Evolutionary conservation across 2,888 invertebrate genomes (phyloP).

Genomic region (Latrodectus hesperus): DNA sequence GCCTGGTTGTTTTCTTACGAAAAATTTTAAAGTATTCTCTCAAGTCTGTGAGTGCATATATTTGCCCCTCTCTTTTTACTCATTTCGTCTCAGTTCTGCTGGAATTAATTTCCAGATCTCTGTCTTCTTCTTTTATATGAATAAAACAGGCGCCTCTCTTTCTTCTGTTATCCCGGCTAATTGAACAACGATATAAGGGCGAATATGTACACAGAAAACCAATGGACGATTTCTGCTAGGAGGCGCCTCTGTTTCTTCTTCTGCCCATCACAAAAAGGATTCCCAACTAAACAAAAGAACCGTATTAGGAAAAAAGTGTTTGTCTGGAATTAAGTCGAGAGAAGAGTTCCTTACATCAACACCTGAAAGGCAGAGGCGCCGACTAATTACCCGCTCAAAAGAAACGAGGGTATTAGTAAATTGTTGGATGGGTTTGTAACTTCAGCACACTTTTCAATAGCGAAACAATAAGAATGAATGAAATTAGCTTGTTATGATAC

Average conservation of each 20-base stretch:
- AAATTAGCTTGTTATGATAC: too few relatives aligned
- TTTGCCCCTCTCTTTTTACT: conserved; percentile 26
- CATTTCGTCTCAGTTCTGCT: conserved; percentile 52
- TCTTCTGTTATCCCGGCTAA: conserved; percentile 46
- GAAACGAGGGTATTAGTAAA: too few relatives aligned
- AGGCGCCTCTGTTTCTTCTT: not conserved
- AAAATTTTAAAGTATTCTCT: conserved; percentile 50
- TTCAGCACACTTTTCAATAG: too few relatives aligned
- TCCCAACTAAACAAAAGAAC: too few relatives aligned
- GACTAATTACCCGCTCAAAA: too few relatives aligned
- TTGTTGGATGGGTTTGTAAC: too few relatives aligned
- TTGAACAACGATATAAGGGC: conserved; percentile 44
- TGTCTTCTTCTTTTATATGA: conserved; percentile 24
- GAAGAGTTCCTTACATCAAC: too few relatives aligned
- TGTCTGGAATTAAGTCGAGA: too few relatives aligned
- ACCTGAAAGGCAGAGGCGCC: too few relatives aligned
- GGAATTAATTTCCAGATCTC: conserved; percentile 56
- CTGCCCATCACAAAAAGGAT: too few relatives aligned
- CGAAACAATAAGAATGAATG: too few relatives aligned
- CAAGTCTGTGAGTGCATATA: not conserved
- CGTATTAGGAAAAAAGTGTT: too few relatives aligned
- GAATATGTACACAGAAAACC: conserved; percentile 48
- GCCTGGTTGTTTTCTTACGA: conserved; percentile 39
- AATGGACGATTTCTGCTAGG: conserved; percentile 47
- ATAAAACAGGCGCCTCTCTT: conserved; percentile 15